Conservation (phyloP, 2,113 vertebrate genomes). For the Myotis lucifugus region DNA sequence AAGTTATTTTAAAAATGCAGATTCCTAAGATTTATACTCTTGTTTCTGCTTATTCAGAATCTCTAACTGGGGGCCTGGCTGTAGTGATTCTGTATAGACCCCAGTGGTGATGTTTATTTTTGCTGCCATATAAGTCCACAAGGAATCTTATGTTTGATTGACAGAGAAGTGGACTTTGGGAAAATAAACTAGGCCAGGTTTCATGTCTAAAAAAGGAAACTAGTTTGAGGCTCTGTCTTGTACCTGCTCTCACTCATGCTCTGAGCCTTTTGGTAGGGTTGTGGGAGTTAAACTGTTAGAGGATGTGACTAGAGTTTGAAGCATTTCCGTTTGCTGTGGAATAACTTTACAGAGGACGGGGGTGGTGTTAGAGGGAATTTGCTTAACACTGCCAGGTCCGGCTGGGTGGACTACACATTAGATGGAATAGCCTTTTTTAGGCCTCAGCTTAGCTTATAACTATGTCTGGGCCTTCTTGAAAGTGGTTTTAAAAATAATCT, state of each 20-base stretch:
- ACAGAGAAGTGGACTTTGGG: not conserved
- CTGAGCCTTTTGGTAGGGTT: not conserved
- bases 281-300: constrained; percentile 70
- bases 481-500: constrained; percentile 64
- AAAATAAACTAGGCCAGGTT: not conserved
- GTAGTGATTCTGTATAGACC: not conserved
- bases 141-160: not conserved
- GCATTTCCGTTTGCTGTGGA: constrained; percentile 79
- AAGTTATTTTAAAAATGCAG: not conserved
- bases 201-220: constrained; percentile 3
- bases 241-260: not conserved
- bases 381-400: constrained; percentile 7
- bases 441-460: constrained; percentile 55
- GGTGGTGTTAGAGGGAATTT: not conserved
- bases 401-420: not conserved
- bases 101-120: not conserved
- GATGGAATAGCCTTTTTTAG: constrained; percentile 79
- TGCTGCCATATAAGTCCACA: not conserved
- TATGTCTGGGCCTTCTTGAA: constrained; percentile 51
- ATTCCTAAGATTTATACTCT: not conserved
- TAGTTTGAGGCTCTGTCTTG: not conserved
- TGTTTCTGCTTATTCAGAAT: not conserved
- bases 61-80: not conserved
- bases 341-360: constrained; percentile 69
- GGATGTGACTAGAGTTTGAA: constrained; percentile 77